These are phyloP conservation scores for Sitta europaea DNA, from an alignment of 2,113 vertebrate genomes.

Conservation along the genomic window DNA sequence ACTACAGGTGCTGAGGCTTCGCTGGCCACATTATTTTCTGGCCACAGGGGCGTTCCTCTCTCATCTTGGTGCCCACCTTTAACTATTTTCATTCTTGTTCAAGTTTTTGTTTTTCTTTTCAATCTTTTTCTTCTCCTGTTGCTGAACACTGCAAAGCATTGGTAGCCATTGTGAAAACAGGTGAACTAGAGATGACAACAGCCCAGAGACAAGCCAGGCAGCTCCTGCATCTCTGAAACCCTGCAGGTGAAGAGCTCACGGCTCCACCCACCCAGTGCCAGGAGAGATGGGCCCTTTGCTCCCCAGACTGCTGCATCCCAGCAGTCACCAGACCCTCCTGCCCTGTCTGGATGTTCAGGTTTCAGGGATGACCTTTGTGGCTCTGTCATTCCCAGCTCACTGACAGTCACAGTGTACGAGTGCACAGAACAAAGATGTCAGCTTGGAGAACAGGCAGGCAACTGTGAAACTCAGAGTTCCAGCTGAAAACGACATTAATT, in stretches of 20 bases:
- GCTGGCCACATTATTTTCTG: background rate
- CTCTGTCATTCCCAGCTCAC: background rate
- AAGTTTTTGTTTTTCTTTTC: background rate
- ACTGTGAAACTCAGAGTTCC: background rate
- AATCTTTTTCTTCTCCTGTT: background rate
- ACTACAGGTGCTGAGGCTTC: background rate
- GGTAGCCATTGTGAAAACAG: background rate
- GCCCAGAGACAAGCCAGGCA: background rate
- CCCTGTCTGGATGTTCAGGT: background rate
- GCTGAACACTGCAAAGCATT: background rate
- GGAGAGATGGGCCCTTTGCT: background rate
- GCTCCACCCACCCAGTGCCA: background rate
- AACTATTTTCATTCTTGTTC: background rate
- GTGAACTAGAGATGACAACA: background rate
- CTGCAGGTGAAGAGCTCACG: accelerated
- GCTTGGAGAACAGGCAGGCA: background rate
- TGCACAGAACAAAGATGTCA: background rate
- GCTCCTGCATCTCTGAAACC: background rate
- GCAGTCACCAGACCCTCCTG: accelerated
- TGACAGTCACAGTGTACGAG: background rate
- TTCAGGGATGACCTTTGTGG: background rate
- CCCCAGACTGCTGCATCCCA: background rate
- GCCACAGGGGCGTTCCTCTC: background rate
- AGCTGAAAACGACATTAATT: background rate
- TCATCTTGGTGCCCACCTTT: background rate